phyloP scores from a whole-genome alignment of 2,797 vertebrate genomes.

The Malurus splendens region DNA sequence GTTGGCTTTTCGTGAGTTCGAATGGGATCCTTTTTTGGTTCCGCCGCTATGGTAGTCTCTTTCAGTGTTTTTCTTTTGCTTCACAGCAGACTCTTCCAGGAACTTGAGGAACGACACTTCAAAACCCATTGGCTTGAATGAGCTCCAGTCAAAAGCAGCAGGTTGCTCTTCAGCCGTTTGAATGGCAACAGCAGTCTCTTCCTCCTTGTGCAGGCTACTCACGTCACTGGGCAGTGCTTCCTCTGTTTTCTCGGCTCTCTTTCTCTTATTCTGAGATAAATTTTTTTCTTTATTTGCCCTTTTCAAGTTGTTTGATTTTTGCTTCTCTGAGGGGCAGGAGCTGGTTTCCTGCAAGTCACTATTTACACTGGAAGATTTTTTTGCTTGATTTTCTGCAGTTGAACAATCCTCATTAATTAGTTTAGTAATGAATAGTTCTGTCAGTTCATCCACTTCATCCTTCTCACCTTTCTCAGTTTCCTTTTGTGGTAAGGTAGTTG shows the following conservation, averaged over 20 bases:
- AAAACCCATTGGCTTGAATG: slow-evolving; percentile 96
- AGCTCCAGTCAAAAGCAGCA: slow-evolving; percentile 78
- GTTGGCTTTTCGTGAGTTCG: slow-evolving; percentile 50
- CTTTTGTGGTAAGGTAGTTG: slow-evolving; percentile 47
- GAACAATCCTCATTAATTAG: slow-evolving; percentile 77
- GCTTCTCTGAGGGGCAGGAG: slow-evolving; percentile 66
- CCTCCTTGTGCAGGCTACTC: slow-evolving; percentile 66
- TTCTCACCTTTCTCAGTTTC: slow-evolving; percentile 71
- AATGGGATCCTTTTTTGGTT: slow-evolving; percentile 77
- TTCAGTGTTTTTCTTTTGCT: slow-evolving; percentile 84
- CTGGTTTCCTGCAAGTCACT: slow-evolving; percentile 64
- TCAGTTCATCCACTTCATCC: slow-evolving; percentile 78
- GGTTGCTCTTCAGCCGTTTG: slow-evolving; percentile 72
- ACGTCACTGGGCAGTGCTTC: slow-evolving; percentile 24
- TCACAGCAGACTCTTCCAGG: slow-evolving; percentile 87
- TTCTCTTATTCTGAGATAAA: slow-evolving; percentile 68
- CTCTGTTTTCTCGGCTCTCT: slow-evolving; percentile 65
- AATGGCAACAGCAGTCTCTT: slow-evolving; percentile 75
- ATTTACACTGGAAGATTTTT: slow-evolving; percentile 60
- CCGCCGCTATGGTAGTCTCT: slow-evolving; percentile 72
- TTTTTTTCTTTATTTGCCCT: slow-evolving; percentile 74
- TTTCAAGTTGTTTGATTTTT: slow-evolving; percentile 68
- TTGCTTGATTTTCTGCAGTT: slow-evolving; percentile 64
- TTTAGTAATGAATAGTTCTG: slow-evolving; percentile 79
- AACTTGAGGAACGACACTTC: slow-evolving; percentile 96